Evolutionary conservation across 2,797 vertebrate species (phyloP), one percentile per base, ranked within the genome.

Genomic region (Chiroxiphia lanceolata): DNA sequence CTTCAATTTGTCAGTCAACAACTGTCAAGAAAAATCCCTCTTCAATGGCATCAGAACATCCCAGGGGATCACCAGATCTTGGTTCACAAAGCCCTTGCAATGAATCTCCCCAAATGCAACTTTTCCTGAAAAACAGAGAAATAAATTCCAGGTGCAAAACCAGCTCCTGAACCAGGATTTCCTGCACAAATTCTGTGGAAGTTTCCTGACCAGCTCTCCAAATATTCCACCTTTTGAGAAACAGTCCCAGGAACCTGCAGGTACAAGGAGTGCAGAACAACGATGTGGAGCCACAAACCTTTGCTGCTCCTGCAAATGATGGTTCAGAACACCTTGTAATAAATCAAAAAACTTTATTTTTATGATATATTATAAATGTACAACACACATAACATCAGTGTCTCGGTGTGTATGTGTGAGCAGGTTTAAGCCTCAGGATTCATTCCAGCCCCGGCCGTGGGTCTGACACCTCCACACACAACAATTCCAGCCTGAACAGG

Each of bases 351-450:
- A 77, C 19, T 94, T 97, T 97, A 96, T 96, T 97, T 95, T 94
- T 79, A 57, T 95, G 96, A 92, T 94, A 95, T 90, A 89, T 91
- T 96, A 97, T 97, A 96, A 97, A 97, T 97, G 92, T 97, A 96
- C 97, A 97, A 60, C 90, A 96, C 93, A 93, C 95, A 76, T 45
- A 91, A 85, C 83, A 91, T 91, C 91, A 80, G 92, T 92, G 92
- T 84, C 91, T 84, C 48, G 51, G 94, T 91, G 91, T 87, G 94
- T 88, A 20, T 21, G 87, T 63, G 93, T 57, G 95, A 90, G 83
- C 94, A 91, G 86, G 83, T 85, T 85, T 54, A 82, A 87, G 93
- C 36, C 74, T 91, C 95, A 68, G 95, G 25, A 5, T 42, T 92
- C 96, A 93, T 83, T 93, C 95, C 26, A 15, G 92, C 51, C 83